A percentile compares a stretch with the other conserved stretches of the same genome.
These are phyloP conservation scores for Alethe diademata DNA, from an alignment of 2,113 vertebrate species.

Conservation along the genomic window DNA sequence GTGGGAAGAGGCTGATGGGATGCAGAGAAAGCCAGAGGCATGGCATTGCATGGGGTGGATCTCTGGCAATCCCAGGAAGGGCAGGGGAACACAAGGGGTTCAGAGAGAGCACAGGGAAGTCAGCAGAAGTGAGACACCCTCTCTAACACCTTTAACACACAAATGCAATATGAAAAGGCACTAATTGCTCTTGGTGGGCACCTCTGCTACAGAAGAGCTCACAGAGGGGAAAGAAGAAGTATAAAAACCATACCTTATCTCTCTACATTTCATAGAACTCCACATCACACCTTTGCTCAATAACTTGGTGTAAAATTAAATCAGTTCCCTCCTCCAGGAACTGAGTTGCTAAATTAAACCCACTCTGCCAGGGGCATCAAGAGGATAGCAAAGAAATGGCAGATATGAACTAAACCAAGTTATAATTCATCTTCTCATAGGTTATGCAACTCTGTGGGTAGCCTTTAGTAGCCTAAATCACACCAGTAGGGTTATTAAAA, in stretches of 20 bases:
- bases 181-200: background rate
- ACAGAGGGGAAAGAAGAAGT: background rate
- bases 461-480: constrained; percentile 25
- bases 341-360: background rate
- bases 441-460: constrained; percentile 40
- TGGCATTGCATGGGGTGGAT: background rate
- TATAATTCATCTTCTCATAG: background rate
- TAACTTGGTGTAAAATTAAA: background rate
- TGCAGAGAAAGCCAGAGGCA: background rate
- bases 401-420: background rate
- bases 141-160: background rate
- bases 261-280: background rate
- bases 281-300: background rate
- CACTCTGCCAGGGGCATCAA: background rate
- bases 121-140: background rate
- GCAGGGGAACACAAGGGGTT: background rate
- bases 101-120: background rate
- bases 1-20: background rate
- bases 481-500: constrained; percentile 43
- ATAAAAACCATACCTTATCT: background rate
- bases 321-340: background rate
- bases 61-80: background rate
- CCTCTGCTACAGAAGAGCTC: background rate
- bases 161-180: background rate
- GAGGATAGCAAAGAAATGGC: background rate